Evolutionary conservation across 2,888 invertebrate genomes (phyloP).

Genomic region (Tuta absoluta): DNA sequence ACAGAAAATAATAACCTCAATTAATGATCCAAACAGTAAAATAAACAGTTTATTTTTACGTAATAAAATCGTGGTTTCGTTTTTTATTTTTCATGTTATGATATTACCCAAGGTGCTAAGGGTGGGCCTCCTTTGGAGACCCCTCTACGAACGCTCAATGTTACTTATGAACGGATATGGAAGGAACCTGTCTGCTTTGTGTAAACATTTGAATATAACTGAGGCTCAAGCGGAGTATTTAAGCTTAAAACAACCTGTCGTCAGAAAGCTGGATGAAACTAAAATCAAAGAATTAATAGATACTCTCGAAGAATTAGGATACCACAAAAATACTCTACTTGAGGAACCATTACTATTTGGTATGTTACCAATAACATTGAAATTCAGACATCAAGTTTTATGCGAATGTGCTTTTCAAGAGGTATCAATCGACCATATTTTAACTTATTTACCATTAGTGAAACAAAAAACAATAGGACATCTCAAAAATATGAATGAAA

Average conservation of each 20-base stretch:
- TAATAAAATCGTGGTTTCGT: not conserved
- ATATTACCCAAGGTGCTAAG: conserved; percentile 31
- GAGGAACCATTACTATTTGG: conserved; percentile 62
- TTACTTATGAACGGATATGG: not conserved
- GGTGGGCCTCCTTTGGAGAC: conserved; percentile 30
- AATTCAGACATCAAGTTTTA: conserved; percentile 62
- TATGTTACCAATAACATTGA: conserved; percentile 63
- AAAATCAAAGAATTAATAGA: conserved; percentile 50
- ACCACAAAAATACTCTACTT: conserved; percentile 48
- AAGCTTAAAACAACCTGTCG: conserved; percentile 59
- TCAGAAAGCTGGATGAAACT: conserved; percentile 53
- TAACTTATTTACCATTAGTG: conserved; percentile 57
- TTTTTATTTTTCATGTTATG: conserved; percentile 26
- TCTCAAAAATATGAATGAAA: conserved; percentile 51
- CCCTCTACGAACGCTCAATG: conserved; percentile 15
- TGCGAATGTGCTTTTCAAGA: conserved; percentile 66
- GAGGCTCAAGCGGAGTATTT: conserved; percentile 59
- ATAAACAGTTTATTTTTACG: not conserved
- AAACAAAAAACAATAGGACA: conserved; percentile 61
- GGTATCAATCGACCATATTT: conserved; percentile 47
- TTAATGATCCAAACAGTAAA: not conserved
- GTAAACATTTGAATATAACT: conserved; percentile 56
- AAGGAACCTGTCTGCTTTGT: conserved; percentile 37
- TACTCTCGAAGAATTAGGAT: conserved; percentile 59
- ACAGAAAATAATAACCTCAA: not conserved